Evolutionary conservation across 2,113 vertebrate species (phyloP), one percentile per base, ranked within the genome.

Genomic region (Phalacrocorax aristotelis): DNA sequence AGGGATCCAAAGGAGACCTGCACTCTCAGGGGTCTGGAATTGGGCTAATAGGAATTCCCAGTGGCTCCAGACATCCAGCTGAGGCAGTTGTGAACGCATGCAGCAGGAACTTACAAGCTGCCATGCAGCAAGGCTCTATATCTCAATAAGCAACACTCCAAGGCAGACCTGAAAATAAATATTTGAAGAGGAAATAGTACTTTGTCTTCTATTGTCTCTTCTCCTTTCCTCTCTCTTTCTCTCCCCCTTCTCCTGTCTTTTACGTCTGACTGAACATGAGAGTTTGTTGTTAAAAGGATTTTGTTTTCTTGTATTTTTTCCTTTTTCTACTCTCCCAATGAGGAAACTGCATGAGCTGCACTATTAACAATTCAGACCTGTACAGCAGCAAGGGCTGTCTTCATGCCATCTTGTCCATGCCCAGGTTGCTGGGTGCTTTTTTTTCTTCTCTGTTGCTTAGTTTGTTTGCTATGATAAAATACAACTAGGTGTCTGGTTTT

Each of bases 101-200:
- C 74, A 48, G 94, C 54, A 38, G 85, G 52, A 95, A 66, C 61
- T 52, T n/a, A 32, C 6, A 3, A 34, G 46, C 89, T 88, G 93
- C 52, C 15, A 40, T 3, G 2, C 81, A 32, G 87, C 1, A 5
- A 80, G 62, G 71, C 46, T 91, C 81, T 96, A 52, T 70, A 32
- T 95, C 96, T 97, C 93, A 93, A 94, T 93, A 91, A 95, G 68
- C 78, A 78, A 84, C 49, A 12, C 75, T 89, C 84, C 27, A 57
- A 94, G 89, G 71, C 82, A 95, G 82, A 93, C 91, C 82, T 76
- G 68, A 96, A 95, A 95, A 97, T 95, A 97, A 96, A 95, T 96
- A 93, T 96, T 95, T 95, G 93, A 93, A 91, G 90, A 95, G 82
- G 86, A 93, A 94, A 96, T 65, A 92, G 88, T 89, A 85, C 68